These are phyloP conservation scores for Lysandra coridon DNA, from an alignment of 2,888 invertebrate genomes.

Conservation along the genomic window DNA sequence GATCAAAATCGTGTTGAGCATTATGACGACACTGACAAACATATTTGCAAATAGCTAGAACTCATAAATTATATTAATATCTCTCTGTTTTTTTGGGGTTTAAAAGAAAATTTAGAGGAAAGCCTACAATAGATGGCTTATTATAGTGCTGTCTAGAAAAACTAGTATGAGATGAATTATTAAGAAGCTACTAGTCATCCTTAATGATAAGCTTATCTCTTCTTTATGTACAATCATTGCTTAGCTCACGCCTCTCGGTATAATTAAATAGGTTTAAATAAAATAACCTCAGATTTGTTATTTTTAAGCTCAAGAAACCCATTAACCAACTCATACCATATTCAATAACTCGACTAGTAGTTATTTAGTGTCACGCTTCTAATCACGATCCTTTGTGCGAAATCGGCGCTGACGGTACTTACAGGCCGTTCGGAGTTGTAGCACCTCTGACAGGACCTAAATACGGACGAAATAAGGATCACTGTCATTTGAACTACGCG, in stretches of 20 bases:
- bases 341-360: neutral
- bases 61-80: neutral
- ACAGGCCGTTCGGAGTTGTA: neutral
- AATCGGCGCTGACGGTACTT: neutral
- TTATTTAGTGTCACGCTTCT: neutral
- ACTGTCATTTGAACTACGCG: neutral
- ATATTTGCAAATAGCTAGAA: neutral
- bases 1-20: neutral
- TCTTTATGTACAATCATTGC: neutral
- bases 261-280: too few species aligned
- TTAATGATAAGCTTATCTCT: neutral
- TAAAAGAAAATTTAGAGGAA: neutral
- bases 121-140: neutral
- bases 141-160: neutral
- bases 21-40: neutral
- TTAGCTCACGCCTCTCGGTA: too few species aligned
- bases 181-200: neutral
- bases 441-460: neutral
- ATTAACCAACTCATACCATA: neutral
- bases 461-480: neutral
- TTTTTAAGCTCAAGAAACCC: neutral
- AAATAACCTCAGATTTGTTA: neutral
- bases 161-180: neutral
- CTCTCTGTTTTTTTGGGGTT: neutral
- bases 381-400: slow-evolving; percentile 12